Evolutionary conservation across 2,888 invertebrate genomes (phyloP).

Genomic region (Drosophila kuntzei): DNA sequence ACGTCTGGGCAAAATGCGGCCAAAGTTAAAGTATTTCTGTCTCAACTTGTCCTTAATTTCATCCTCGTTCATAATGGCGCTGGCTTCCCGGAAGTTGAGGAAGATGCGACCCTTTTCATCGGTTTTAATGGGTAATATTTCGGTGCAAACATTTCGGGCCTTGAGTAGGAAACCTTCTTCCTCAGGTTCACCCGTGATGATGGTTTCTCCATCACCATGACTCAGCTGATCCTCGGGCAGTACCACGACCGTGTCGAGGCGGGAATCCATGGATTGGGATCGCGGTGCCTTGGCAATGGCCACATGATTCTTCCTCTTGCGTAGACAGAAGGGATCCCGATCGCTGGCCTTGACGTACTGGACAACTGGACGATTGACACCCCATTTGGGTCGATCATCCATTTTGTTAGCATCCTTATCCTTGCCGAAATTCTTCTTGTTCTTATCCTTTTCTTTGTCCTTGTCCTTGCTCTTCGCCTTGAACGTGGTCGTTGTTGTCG

Average conservation of each 20-base stretch:
- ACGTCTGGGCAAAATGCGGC: conserved; percentile 82
- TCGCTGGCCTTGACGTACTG: conserved; percentile 96
- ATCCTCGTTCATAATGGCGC: conserved; percentile 85
- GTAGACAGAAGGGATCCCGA: conserved; percentile 92
- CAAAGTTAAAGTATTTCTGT: conserved; percentile 84
- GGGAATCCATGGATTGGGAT: conserved; percentile 85
- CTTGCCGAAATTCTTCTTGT: conserved; percentile 62
- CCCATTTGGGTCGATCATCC: conserved; percentile 91
- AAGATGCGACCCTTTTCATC: conserved; percentile 85
- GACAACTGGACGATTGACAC: conserved; percentile 91
- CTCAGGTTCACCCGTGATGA: conserved; percentile 36
- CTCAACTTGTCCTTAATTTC: conserved; percentile 85
- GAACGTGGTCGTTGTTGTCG: conserved; percentile 84
- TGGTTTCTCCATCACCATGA: conserved; percentile 21
- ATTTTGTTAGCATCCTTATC: conserved; percentile 83
- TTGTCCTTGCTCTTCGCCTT: conserved; percentile 82
- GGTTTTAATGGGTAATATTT: conserved; percentile 85
- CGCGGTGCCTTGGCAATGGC: conserved; percentile 86
- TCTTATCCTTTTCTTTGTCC: conserved; percentile 74
- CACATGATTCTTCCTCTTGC: conserved; percentile 87
- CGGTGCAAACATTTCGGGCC: conserved; percentile 85
- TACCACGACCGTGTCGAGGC: conserved; percentile 66
- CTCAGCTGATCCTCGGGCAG: conserved; percentile 52
- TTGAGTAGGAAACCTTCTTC: conserved; percentile 83
- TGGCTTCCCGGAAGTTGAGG: conserved; percentile 85